phyloP scores from a whole-genome alignment of 2,113 vertebrate genomes.

The Cervus canadensis region DNA sequence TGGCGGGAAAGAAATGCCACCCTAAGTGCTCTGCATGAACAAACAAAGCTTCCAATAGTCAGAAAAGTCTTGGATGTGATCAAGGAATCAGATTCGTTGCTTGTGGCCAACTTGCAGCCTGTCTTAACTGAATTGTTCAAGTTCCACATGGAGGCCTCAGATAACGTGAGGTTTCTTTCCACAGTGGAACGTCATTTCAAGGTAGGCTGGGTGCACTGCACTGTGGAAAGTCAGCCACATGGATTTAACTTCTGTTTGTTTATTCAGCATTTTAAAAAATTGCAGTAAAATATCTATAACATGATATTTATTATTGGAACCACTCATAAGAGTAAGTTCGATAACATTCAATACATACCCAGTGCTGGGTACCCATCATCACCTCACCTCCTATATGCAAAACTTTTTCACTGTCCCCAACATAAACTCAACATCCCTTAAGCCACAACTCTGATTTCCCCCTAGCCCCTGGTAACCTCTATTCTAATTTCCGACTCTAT shows the following conservation, averaged over 20 bases:
- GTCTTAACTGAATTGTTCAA: constrained; percentile 84
- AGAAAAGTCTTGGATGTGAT: constrained; percentile 87
- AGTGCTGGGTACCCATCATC: fast-evolving
- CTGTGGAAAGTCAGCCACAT: neutral
- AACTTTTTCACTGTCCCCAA: neutral
- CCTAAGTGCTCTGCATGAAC: constrained; percentile 85
- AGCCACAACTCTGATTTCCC: fast-evolving
- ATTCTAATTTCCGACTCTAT: neutral
- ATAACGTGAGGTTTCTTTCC: constrained; percentile 89
- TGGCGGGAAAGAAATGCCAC: constrained; percentile 87
- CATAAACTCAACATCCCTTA: neutral
- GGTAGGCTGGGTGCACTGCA: constrained; percentile 74
- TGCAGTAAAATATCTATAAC: neutral
- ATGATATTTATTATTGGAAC: neutral
- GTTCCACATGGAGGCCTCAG: constrained; percentile 84
- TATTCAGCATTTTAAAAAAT: neutral
- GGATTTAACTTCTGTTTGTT: neutral
- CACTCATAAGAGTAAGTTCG: neutral
- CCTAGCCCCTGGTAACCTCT: neutral
- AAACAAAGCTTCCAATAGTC: constrained; percentile 85
- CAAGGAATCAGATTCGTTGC: constrained; percentile 76
- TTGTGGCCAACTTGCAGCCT: constrained; percentile 80
- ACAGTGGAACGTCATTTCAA: constrained; percentile 89
- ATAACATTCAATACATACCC: neutral
- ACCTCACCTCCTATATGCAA: neutral